Evolutionary conservation across 2,113 vertebrate genomes (phyloP).

Genomic region (Typhlomys cinereus): DNA sequence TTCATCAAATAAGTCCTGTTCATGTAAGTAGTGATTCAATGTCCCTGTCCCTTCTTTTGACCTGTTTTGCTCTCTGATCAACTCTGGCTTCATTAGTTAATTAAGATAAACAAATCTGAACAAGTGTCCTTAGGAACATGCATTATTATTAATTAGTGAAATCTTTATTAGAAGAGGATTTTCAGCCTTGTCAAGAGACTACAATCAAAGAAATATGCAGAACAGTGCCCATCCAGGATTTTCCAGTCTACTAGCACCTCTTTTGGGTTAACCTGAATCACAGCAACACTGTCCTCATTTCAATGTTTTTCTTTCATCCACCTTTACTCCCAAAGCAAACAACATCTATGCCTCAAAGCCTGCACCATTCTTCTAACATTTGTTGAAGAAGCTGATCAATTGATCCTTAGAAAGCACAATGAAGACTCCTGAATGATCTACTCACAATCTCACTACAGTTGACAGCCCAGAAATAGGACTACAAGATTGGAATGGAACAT

Average conservation of each 20-base stretch:
- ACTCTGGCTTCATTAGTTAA: conserved; percentile 15
- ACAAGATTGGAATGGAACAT: background rate
- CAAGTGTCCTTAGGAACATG: background rate
- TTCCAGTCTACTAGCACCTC: background rate
- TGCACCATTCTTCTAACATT: too few species aligned
- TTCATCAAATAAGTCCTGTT: background rate
- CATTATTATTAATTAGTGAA: background rate
- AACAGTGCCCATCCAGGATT: background rate
- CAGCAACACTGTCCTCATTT: background rate
- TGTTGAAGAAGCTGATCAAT: too few species aligned
- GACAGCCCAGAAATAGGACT: too few species aligned
- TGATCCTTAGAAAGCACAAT: too few species aligned
- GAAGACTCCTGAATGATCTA: too few species aligned
- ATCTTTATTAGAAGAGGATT: background rate
- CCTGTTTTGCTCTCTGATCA: background rate
- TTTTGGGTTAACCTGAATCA: background rate
- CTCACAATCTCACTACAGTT: too few species aligned
- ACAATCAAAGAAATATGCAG: background rate
- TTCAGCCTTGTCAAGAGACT: conserved; percentile 8
- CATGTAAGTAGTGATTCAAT: background rate
- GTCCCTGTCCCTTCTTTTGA: background rate
- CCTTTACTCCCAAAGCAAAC: background rate
- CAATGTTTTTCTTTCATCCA: background rate
- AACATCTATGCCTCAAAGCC: background rate
- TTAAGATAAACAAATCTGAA: conserved; percentile 44